Percentiles rank a stretch among this genome's conserved stretches.
Conservation (phyloP, 2,888 invertebrate genomes). For the Spilosoma lubricipeda region DNA sequence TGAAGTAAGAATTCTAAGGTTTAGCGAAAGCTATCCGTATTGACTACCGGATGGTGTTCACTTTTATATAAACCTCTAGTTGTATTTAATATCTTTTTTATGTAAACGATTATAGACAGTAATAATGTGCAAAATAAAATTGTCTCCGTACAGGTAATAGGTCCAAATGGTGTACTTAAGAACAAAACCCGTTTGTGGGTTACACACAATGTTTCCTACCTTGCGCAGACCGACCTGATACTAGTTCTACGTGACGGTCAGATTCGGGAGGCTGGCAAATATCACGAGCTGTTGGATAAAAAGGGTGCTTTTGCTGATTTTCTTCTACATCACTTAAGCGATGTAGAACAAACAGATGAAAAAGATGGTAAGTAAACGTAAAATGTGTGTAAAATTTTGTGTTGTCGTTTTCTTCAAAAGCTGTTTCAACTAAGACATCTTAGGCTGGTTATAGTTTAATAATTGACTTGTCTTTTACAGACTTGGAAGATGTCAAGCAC, state of each 20-base stretch:
- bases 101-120: neutral
- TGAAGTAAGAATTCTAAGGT: conserved; percentile 84
- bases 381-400: neutral
- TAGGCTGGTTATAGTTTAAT: neutral
- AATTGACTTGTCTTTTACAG: conserved; percentile 48
- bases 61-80: neutral
- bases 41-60: neutral
- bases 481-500: conserved; percentile 89
- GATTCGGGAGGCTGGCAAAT: conserved; percentile 96
- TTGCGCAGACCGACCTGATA: conserved; percentile 95
- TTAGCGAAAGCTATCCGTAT: neutral
- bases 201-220: conserved; percentile 97
- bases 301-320: conserved; percentile 95
- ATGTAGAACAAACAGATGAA: conserved; percentile 82
- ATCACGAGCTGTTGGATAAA: conserved; percentile 94
- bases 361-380: conserved; percentile 68
- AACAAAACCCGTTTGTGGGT: conserved; percentile 95
- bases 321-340: conserved; percentile 91
- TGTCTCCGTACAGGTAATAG: conserved; percentile 25
- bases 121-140: neutral
- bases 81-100: neutral
- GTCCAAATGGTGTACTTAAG: conserved; percentile 90
- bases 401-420: neutral
- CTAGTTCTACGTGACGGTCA: conserved; percentile 94
- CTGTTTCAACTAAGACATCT: neutral